Conservation (phyloP, 2,113 vertebrate genomes). For the Amphilophus citrinellus region DNA sequence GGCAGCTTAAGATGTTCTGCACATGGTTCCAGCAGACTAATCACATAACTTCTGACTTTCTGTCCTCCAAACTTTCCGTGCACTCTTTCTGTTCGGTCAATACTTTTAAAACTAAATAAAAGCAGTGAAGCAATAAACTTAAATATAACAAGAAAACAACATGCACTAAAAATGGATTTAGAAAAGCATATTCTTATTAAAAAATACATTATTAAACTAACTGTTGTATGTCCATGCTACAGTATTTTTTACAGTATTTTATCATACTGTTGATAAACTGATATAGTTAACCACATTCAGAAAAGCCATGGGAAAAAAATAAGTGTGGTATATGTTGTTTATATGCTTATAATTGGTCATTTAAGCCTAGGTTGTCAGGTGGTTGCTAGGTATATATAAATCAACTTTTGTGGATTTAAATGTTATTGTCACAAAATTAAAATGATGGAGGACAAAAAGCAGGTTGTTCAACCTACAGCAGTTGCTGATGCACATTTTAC, state of each 20-base stretch:
- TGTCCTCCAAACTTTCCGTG: not conserved
- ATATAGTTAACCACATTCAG: not conserved
- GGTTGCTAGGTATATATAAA: not conserved
- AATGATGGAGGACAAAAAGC: not conserved
- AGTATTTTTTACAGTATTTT: not conserved
- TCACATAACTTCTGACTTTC: slow-evolving; percentile 8
- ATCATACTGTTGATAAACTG: not conserved
- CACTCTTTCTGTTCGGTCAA: not conserved
- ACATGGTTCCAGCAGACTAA: slow-evolving; percentile 51
- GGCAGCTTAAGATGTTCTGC: slow-evolving; percentile 80
- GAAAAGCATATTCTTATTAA: not conserved
- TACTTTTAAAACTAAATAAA: not conserved
- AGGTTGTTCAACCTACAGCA: not conserved
- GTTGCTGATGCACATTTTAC: not conserved
- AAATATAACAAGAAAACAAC: not conserved
- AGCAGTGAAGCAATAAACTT: not conserved
- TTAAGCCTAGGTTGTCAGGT: not conserved
- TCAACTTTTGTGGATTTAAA: fast-evolving
- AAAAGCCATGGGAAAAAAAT: fast-evolving
- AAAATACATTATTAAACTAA: not conserved
- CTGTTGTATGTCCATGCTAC: not conserved
- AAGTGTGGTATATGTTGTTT: fast-evolving
- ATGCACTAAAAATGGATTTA: not conserved
- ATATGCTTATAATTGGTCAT: not conserved
- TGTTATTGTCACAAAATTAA: not conserved